These are phyloP conservation scores for Rousettus leschenaultii DNA, from an alignment of 2,113 vertebrate genomes.

Conservation along the genomic window DNA sequence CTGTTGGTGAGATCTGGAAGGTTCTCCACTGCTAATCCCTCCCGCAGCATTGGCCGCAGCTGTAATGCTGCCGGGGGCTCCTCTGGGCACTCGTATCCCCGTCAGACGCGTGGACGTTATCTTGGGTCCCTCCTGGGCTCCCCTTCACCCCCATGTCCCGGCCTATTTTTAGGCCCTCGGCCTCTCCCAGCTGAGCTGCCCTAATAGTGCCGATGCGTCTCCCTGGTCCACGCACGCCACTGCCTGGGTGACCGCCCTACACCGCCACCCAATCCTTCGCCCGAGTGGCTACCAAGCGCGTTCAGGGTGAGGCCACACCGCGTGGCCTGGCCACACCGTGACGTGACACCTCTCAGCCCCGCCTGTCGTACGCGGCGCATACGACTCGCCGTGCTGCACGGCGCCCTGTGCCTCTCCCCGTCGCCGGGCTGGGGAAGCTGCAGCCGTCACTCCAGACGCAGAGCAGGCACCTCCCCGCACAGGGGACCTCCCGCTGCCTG, in stretches of 20 bases:
- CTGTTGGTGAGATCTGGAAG: neutral
- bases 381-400: no score
- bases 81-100: rapidly evolving
- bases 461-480: neutral
- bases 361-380: neutral
- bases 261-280: no score
- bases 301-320: neutral
- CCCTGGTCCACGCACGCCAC: rapidly evolving
- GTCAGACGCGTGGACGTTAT: neutral
- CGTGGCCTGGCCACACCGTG: rapidly evolving
- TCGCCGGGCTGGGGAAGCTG: neutral
- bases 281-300: neutral
- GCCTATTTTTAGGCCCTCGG: neutral
- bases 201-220: neutral
- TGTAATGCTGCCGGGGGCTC: neutral
- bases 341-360: neutral
- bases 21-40: neutral
- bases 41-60: neutral
- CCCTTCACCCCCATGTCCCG: neutral
- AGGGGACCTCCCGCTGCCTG: neutral
- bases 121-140: neutral
- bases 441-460: neutral
- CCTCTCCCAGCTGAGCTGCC: neutral
- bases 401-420: neutral
- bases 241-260: rapidly evolving